A percentile compares a stretch with the other conserved stretches of the same genome.
Evolutionary conservation across 1,140 invertebrate genomes (phyloP).

Genomic region (Dendrolimus punctatus): DNA sequence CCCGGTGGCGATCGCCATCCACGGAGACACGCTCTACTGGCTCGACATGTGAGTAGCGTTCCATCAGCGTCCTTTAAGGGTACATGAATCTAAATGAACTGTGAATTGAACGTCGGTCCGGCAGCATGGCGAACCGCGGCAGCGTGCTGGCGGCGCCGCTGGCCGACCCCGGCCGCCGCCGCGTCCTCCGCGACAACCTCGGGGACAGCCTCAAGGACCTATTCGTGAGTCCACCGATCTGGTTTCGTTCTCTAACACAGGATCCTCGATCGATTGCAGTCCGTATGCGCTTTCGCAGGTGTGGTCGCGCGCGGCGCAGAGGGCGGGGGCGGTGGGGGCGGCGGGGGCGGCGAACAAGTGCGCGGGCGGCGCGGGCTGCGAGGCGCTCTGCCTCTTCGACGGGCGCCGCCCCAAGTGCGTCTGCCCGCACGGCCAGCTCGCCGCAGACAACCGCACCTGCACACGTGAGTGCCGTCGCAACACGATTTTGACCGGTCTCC

Average conservation of each 20-base stretch:
- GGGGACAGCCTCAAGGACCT: slow-evolving; percentile 83
- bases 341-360: slow-evolving; percentile 73
- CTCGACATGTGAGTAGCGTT: slow-evolving; percentile 76
- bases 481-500: not conserved
- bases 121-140: slow-evolving; percentile 76
- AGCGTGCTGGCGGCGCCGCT: slow-evolving; percentile 78
- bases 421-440: slow-evolving; percentile 82
- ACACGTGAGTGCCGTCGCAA: slow-evolving; percentile 56
- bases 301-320: slow-evolving; percentile 30
- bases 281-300: slow-evolving; percentile 14
- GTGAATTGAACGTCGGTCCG: not conserved
- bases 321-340: slow-evolving; percentile 3
- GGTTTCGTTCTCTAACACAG: not conserved
- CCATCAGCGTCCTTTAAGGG: too few species aligned
- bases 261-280: not conserved
- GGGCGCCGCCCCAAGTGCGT: slow-evolving; percentile 79
- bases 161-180: slow-evolving; percentile 71
- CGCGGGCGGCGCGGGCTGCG: slow-evolving; percentile 76
- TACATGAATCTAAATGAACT: not conserved
- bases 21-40: slow-evolving; percentile 89
- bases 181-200: slow-evolving; percentile 72
- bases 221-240: slow-evolving; percentile 58
- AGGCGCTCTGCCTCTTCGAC: slow-evolving; percentile 85
- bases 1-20: slow-evolving; percentile 82
- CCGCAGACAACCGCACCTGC: slow-evolving; percentile 76